These are phyloP conservation scores for Aphelenchoides fujianensis DNA, from an alignment of 1,140 invertebrate species.

Conservation along the genomic window DNA sequence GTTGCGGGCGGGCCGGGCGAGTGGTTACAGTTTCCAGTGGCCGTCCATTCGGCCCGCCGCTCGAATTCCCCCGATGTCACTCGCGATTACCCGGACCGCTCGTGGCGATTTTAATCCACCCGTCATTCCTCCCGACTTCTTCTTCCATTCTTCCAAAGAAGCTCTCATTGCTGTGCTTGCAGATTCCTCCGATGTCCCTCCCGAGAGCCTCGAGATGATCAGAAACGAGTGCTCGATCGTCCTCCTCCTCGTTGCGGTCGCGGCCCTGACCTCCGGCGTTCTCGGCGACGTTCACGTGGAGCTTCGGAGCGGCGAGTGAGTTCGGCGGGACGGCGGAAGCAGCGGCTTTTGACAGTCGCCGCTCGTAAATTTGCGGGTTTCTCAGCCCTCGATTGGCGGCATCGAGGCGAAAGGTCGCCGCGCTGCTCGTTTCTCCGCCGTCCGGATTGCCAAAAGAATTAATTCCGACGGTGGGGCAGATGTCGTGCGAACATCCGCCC, in stretches of 20 bases:
- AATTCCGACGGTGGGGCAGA: too few relatives aligned
- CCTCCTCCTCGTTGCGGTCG: too few relatives aligned
- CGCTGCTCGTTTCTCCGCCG: too few relatives aligned
- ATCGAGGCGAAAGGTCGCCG: neutral
- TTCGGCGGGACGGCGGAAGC: neutral
- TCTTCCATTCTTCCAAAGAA: neutral
- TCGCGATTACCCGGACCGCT: neutral
- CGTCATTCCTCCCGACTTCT: neutral
- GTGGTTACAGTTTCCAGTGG: neutral
- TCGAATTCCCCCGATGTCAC: neutral
- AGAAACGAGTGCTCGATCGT: too few relatives aligned
- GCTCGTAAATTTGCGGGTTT: neutral
- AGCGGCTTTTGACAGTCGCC: neutral
- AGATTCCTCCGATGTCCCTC: neutral
- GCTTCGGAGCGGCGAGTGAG: neutral
- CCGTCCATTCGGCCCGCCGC: neutral
- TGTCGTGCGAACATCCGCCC: too few relatives aligned
- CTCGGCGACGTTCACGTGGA: neutral
- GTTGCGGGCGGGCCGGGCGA: too few relatives aligned
- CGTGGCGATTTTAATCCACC: neutral
- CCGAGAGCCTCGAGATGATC: neutral
- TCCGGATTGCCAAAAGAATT: too few relatives aligned
- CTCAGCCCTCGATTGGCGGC: neutral
- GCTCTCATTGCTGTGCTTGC: too few relatives aligned
- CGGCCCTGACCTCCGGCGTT: neutral